A percentile compares a stretch with the other conserved stretches of the same genome.
Conservation (phyloP, 2,888 invertebrate species). For the Eristalis pertinax region DNA sequence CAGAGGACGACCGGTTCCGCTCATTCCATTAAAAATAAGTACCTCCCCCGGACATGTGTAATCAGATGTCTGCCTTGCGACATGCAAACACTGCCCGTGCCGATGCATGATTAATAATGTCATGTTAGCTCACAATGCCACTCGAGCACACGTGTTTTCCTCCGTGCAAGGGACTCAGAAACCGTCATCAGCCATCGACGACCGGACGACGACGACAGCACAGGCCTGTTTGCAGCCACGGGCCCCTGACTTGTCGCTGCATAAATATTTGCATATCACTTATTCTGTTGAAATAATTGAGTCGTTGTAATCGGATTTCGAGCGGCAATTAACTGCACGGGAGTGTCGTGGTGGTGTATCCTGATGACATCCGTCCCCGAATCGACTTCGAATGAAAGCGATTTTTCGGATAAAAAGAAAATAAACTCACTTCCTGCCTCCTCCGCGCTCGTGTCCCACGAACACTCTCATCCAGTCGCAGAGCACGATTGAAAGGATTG, state of each 20-base stretch:
- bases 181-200: slow-evolving; percentile 18
- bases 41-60: slow-evolving; percentile 3
- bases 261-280: slow-evolving; percentile 62
- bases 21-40: neutral
- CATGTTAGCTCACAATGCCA: slow-evolving; percentile 25
- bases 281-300: slow-evolving; percentile 37
- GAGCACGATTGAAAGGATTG: slow-evolving; percentile 21
- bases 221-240: neutral
- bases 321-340: slow-evolving; percentile 36
- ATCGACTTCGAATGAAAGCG: neutral
- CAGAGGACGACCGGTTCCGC: no score
- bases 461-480: neutral
- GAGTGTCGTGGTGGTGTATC: neutral
- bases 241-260: slow-evolving; percentile 36
- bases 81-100: neutral
- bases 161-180: slow-evolving; percentile 7
- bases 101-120: slow-evolving; percentile 32
- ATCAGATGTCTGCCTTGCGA: slow-evolving; percentile 15
- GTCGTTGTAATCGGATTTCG: slow-evolving; percentile 35
- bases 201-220: no score
- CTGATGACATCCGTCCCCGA: neutral
- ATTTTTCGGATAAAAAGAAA: neutral
- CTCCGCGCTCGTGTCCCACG: neutral
- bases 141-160: slow-evolving; percentile 39
- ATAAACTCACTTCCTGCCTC: slow-evolving; percentile 15